Percentiles rank a stretch among this genome's conserved stretches.
phyloP scores from a whole-genome alignment of 2,797 vertebrate species.

The Molossus alvarezi region DNA sequence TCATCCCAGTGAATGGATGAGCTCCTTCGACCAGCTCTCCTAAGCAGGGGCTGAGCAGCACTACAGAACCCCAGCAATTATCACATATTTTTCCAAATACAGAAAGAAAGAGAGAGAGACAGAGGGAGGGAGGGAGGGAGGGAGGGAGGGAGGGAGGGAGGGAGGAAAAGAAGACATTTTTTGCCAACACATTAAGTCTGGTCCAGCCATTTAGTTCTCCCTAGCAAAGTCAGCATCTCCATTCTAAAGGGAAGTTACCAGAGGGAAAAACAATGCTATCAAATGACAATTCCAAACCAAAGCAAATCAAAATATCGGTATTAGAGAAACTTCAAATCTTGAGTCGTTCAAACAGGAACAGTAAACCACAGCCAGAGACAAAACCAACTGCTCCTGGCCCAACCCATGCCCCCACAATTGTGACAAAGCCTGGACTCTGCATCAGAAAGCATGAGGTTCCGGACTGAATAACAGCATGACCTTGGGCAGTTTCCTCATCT shows the following conservation, averaged over 20 bases:
- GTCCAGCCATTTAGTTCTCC: not conserved
- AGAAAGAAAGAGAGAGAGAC: not conserved
- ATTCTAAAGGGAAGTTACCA: slow-evolving; percentile 41
- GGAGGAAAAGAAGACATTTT: not conserved
- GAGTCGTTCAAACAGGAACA: not conserved
- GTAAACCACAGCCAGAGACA: not conserved
- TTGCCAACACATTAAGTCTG: not conserved
- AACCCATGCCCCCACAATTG: not conserved
- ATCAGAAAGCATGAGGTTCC: not conserved
- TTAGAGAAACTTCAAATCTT: not conserved
- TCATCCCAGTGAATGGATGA: not conserved
- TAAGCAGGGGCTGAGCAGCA: not conserved
- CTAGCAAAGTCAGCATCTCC: not conserved
- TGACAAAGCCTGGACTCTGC: not conserved
- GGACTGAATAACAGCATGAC: not conserved
- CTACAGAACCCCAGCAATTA: not conserved
- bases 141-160: no score
- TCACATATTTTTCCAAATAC: not conserved
- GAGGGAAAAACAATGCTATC: not conserved
- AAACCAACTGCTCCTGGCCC: not conserved
- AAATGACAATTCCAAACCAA: slow-evolving; percentile 29
- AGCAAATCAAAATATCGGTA: not conserved
- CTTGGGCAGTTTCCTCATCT: not conserved
- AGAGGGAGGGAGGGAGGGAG: no score
- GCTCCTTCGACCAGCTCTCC: not conserved